phyloP scores from a whole-genome alignment of 2,113 vertebrate species.

The Chaenogobius annularis region DNA sequence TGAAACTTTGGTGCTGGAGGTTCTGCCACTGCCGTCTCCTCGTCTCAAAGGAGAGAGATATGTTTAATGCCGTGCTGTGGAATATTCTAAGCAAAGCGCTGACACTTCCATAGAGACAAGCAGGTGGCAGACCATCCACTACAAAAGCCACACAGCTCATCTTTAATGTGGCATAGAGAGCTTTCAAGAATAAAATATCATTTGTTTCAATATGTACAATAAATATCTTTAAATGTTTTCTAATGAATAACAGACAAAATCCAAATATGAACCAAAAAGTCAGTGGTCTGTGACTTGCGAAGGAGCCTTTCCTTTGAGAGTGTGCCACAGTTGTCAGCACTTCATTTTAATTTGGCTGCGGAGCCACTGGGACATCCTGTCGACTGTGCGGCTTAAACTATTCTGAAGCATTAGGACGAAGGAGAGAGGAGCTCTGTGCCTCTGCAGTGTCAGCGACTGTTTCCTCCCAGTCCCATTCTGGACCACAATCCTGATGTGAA shows the following conservation, averaged over 20 bases:
- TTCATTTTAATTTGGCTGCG: constrained; percentile 72
- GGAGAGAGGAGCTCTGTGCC: constrained; percentile 36
- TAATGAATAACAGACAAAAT: not conserved
- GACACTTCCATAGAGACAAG: too few species aligned
- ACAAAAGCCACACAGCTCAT: too few species aligned
- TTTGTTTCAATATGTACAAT: too few species aligned
- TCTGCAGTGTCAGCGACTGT: constrained; percentile 65
- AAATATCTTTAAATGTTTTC: too few species aligned
- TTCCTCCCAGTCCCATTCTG: constrained; percentile 33
- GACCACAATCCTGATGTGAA: not conserved
- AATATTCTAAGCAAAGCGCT: too few species aligned
- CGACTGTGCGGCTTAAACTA: constrained; percentile 61
- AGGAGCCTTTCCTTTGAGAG: constrained; percentile 46
- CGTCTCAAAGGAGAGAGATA: too few species aligned
- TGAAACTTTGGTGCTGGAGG: too few species aligned
- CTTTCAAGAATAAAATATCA: too few species aligned
- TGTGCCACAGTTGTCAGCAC: constrained; percentile 67
- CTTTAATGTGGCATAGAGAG: too few species aligned
- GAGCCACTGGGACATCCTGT: constrained; percentile 70
- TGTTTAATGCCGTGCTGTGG: too few species aligned
- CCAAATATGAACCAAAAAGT: not conserved
- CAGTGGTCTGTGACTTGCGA: constrained; percentile 48
- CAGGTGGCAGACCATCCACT: too few species aligned
- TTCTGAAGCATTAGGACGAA: constrained; percentile 59
- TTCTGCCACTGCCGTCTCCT: too few species aligned